phyloP scores from a whole-genome alignment of 2,888 invertebrate species.

The Patella depressa region DNA sequence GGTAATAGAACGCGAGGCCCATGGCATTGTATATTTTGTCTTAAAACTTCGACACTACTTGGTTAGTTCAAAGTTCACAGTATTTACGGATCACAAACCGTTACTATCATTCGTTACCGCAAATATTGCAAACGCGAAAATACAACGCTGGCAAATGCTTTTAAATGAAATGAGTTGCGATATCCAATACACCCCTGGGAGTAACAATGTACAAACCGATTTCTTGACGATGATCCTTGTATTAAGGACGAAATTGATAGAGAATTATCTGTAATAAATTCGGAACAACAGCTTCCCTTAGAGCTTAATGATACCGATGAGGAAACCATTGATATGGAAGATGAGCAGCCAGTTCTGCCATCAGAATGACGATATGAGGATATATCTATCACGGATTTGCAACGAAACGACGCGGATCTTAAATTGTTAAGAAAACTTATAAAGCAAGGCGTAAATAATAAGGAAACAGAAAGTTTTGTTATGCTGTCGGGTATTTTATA shows the following conservation, averaged over 20 bases:
- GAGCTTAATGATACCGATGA: background rate
- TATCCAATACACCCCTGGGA: conserved; percentile 10
- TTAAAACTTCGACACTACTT: too few relatives aligned
- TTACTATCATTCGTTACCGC: conserved; percentile 9
- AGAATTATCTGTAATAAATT: background rate
- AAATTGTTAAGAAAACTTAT: background rate
- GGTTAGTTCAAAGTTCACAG: background rate
- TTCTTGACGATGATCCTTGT: background rate
- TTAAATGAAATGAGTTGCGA: conserved; percentile 14
- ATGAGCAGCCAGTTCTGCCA: background rate
- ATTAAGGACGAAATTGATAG: background rate
- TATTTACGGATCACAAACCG: conserved; percentile 20
- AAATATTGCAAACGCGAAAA: conserved; percentile 11
- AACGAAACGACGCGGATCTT: background rate
- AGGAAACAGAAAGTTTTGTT: background rate
- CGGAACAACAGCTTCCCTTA: background rate
- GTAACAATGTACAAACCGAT: background rate
- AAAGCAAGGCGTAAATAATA: background rate
- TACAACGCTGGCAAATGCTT: background rate
- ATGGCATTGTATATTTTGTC: background rate
- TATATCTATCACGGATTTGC: background rate
- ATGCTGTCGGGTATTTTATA: background rate
- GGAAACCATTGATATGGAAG: background rate
- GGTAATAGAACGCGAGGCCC: conserved; percentile 14
- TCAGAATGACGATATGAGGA: background rate